Evolutionary conservation across 1,140 invertebrate genomes (phyloP), one percentile per base, ranked within the genome.

Genomic region (Camponotus pennsylvanicus): DNA sequence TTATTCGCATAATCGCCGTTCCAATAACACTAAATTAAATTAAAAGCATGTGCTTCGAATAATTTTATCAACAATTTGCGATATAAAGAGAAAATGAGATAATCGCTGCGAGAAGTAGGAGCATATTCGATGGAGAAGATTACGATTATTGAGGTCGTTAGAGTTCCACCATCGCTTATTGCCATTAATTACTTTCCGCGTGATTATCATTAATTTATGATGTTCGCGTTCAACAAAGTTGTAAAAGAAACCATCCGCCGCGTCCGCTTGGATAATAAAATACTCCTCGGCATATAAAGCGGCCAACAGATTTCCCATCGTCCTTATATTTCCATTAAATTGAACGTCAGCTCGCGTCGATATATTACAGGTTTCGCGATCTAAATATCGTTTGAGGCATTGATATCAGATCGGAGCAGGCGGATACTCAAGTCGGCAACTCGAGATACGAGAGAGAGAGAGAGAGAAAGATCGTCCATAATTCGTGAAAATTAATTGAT

Each of bases 401-500:
- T 61, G 69, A 61, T 83, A 75, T 83, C 79, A 45, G 69, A 75
- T 83, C 69, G 79, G 13, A 34, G 52, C 75, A 27, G 34, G 21
- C 27, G n/a, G 21, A 21, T 15, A 21, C 45, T 49, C 42, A 21
- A 21, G 21, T 21, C 21, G 21, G 21, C 21, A 21, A 70, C 32
- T 34, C 63, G 57, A 11, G 40, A 11, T 34, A 42, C 3, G n/a
- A 76, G 18, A 7, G 40, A 21, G 2, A 37, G 1, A 61, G 9
- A 37, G 27, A 37, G n/a, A 63, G 13, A 32, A 1, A 49, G 27
- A 66, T 78, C 15, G 40, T 76, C 61, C 69, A 55, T 40, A 83
- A 83, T 83, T 83, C 79, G 69, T 75, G 61, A 27, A 61, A 83
- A 83, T 73, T 83, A 73, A 83, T 83, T 83, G 79, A 83, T 83